Evolutionary conservation across 2,797 vertebrate genomes (phyloP), one percentile per base, ranked within the genome.

Genomic region (Manis crassicaudata): DNA sequence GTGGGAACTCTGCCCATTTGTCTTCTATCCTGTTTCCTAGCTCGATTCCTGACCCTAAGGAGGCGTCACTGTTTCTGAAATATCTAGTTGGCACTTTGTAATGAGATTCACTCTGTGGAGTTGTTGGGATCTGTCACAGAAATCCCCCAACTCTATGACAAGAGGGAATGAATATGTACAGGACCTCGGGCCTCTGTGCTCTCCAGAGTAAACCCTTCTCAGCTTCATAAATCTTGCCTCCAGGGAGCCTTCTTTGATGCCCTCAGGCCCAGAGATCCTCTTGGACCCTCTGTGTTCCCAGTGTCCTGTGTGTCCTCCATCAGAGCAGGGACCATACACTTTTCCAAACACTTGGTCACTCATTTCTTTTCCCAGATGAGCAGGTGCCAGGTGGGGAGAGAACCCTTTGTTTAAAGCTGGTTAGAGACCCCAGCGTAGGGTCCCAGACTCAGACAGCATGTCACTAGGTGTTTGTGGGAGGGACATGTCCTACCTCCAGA

Each of bases 61-160:
- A 88, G 46, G 72, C 73, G 10, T 88, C 62, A 10, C 79, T 50
- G 52, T 67, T 94, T 94, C 80, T 81, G 87, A 84, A 88, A 50
- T 72, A 54, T 68, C 85, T 79, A 54, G 90, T 29, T 65, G 62
- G 43, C 14, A 56, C 27, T 76, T 92, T 23, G 68, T 70, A 70
- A 58, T 54, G 80, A 80, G 73, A 73, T 62, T 62, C 35, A 32
- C 35, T 83, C 52, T 75, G 37, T 79, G 60, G 81, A 77, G 29
- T 37, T 29, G 7, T 62, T 62, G 68, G 27, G 58, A 13, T 94
- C 52, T 67, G 10, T 50, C 73, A 52, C 20, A 92, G 85, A 95
- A 97, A 65, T 52, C 29, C 40, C 6, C 40, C 56, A 63, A 56
- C 17, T 25, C 0, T 23, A 29, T 84, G 85, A 86, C 27, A 56